Conservation (phyloP, 2,113 vertebrate genomes). For the Brachyhypopomus occidentalis region DNA sequence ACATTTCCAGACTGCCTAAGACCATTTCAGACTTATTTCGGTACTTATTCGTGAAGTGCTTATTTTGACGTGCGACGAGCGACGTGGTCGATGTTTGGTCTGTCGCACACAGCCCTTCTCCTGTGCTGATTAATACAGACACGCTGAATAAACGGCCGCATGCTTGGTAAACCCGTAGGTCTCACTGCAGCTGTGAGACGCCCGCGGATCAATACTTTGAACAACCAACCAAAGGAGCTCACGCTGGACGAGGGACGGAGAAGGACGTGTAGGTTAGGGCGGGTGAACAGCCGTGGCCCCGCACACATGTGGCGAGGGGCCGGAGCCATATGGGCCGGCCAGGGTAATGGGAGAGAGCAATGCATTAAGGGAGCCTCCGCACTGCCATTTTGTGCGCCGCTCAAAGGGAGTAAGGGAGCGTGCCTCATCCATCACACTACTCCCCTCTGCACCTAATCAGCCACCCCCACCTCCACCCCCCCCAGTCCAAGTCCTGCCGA, state of each 20-base stretch:
- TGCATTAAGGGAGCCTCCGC: conserved; percentile 59
- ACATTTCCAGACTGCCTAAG: conserved; percentile 5
- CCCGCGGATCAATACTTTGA: background rate
- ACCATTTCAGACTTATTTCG: conserved; percentile 33
- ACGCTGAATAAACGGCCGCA: conserved; percentile 19
- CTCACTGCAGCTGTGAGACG: conserved; percentile 1
- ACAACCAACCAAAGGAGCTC: background rate
- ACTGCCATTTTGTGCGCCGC: conserved; percentile 60
- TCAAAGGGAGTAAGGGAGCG: conserved; percentile 50
- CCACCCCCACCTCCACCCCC: conserved; percentile 62
- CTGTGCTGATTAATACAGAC: conserved; percentile 15
- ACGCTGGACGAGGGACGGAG: background rate
- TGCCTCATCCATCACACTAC: conserved; percentile 66
- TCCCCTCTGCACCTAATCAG: conserved; percentile 71
- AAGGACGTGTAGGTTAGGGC: conserved; percentile 1
- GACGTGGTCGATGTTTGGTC: background rate
- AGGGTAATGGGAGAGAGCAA: conserved; percentile 59
- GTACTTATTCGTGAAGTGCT: background rate
- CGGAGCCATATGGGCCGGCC: conserved; percentile 62
- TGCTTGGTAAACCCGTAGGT: background rate
- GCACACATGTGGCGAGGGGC: conserved; percentile 44
- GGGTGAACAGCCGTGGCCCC: conserved; percentile 31
- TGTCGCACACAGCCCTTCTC: background rate
- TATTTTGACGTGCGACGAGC: background rate
- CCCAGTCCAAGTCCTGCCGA: conserved; percentile 60